A percentile compares a stretch with the other conserved stretches of the same genome.
These are phyloP conservation scores for Luscinia luscinia DNA, from an alignment of 2,797 vertebrate species.

Conservation along the genomic window DNA sequence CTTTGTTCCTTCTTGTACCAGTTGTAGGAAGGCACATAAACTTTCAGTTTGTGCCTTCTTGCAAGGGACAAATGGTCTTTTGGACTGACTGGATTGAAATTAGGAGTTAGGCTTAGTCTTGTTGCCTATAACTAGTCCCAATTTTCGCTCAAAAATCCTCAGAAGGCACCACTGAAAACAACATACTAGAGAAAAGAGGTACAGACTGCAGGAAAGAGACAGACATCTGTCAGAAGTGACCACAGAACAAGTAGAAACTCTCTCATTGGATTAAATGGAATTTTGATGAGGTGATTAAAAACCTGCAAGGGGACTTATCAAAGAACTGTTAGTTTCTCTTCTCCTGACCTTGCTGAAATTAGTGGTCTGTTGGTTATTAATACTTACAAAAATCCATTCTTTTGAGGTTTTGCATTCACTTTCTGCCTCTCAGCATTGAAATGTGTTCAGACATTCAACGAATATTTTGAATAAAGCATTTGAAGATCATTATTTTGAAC, in stretches of 20 bases:
- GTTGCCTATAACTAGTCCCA: not conserved
- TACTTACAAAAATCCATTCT: rapidly evolving
- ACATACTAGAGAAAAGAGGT: not conserved
- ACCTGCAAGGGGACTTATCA: not conserved
- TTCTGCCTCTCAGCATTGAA: not conserved
- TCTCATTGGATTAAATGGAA: not conserved
- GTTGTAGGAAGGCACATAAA: not conserved
- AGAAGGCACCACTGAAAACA: not conserved
- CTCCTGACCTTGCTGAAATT: not conserved
- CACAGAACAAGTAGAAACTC: not conserved
- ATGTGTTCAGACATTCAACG: not conserved
- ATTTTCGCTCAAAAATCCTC: not conserved
- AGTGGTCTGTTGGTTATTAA: not conserved
- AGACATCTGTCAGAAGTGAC: not conserved
- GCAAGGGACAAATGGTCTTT: not conserved
- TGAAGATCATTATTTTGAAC: not conserved
- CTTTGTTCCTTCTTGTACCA: not conserved
- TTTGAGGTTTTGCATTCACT: not conserved
- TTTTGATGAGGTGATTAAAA: not conserved
- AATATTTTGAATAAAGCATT: not conserved
- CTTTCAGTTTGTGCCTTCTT: not conserved
- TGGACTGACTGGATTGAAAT: not conserved
- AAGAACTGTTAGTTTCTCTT: not conserved
- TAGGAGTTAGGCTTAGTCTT: not conserved
- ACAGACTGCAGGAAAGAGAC: not conserved